Evolutionary conservation across 2,797 vertebrate genomes (phyloP).

Genomic region (Pseudopleuronectes americanus): DNA sequence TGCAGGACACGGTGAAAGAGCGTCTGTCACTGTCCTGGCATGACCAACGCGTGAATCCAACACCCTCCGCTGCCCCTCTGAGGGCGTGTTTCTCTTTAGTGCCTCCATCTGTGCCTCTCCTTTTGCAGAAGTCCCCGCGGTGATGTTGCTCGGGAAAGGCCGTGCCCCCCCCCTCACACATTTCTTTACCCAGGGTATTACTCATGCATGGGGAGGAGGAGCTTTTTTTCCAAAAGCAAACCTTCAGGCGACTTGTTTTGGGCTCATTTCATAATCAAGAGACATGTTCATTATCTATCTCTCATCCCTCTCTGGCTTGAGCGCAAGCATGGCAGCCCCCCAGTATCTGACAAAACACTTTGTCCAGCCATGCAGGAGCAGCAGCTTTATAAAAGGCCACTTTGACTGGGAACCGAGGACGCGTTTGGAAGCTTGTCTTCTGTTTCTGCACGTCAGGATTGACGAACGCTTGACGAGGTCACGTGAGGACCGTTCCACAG

Average conservation of each 20-base stretch:
- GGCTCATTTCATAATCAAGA: constrained; percentile 34
- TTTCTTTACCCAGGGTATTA: constrained; percentile 37
- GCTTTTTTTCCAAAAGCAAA: not conserved
- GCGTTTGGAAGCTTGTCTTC: constrained; percentile 13
- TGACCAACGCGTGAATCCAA: constrained; percentile 52
- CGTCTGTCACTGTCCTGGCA: constrained; percentile 66
- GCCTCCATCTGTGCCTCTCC: constrained; percentile 61
- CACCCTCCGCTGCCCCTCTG: constrained; percentile 47
- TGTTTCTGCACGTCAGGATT: constrained; percentile 42
- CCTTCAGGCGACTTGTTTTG: constrained; percentile 25
- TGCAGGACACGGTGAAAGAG: constrained; percentile 64
- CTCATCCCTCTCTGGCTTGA: constrained; percentile 21
- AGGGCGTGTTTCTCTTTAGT: constrained; percentile 57
- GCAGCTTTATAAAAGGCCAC: constrained; percentile 56
- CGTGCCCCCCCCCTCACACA: constrained; percentile 11
- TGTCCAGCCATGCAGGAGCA: constrained; percentile 56
- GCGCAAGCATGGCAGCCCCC: constrained; percentile 39
- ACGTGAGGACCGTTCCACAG: constrained; percentile 14
- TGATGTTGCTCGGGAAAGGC: constrained; percentile 41
- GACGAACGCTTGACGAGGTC: not conserved
- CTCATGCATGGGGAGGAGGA: constrained; percentile 6
- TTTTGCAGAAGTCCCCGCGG: constrained; percentile 38
- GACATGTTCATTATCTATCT: constrained; percentile 29
- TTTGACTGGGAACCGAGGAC: constrained; percentile 41
- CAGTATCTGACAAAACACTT: constrained; percentile 30